Evolutionary conservation across 1,140 invertebrate genomes (phyloP).

Genomic region (Drosophila miranda): DNA sequence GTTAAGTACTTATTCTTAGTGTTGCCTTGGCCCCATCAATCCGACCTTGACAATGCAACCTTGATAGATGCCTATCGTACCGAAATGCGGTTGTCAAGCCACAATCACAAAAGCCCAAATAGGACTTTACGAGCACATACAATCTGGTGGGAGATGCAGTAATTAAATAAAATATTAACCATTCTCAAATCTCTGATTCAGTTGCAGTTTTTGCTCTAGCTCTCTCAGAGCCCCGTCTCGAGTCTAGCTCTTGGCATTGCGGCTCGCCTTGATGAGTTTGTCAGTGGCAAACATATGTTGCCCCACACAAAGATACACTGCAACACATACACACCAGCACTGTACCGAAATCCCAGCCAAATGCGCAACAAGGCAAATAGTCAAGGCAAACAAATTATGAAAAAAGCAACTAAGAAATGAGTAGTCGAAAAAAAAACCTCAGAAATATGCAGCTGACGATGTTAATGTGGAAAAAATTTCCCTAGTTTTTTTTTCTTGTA

Average conservation of each 20-base stretch:
- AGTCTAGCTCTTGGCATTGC: not conserved
- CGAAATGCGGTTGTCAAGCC: conserved; percentile 15
- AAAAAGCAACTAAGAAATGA: conserved; percentile 68
- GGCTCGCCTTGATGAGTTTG: conserved; percentile 52
- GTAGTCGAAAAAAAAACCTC: conserved; percentile 33
- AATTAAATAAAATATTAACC: conserved; percentile 60
- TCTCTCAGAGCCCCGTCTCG: not conserved
- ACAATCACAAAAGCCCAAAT: conserved; percentile 4
- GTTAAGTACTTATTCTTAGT: too few relatives aligned
- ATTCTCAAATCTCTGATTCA: conserved; percentile 18
- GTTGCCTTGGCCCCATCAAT: not conserved
- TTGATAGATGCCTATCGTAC: conserved; percentile 14
- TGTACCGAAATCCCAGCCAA: conserved; percentile 28
- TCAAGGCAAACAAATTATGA: conserved; percentile 60
- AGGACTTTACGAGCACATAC: not conserved
- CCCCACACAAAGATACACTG: conserved; percentile 37
- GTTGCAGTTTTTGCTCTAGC: conserved; percentile 3
- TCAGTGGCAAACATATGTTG: conserved; percentile 56
- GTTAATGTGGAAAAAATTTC: conserved; percentile 58
- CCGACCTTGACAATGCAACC: conserved; percentile 35
- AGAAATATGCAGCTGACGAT: conserved; percentile 47
- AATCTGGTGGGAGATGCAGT: conserved; percentile 20
- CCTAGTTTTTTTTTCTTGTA: not conserved
- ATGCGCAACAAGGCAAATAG: conserved; percentile 67
- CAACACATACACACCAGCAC: conserved; percentile 13